These are phyloP conservation scores for Tethea ocularis DNA, from an alignment of 2,888 invertebrate species.

Conservation along the genomic window DNA sequence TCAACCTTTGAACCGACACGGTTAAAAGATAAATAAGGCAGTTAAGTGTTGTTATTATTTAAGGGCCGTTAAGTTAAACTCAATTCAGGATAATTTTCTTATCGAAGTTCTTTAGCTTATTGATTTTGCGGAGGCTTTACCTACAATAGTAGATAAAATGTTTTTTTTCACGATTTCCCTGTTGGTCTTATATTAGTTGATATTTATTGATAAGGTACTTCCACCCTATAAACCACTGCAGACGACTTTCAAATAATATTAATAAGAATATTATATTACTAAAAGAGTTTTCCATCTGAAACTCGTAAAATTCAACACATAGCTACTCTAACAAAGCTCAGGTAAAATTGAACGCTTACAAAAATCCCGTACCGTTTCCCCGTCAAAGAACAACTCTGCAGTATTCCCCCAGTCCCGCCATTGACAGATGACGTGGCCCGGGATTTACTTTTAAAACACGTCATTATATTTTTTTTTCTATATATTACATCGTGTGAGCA, in stretches of 20 bases:
- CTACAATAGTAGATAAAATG: no score
- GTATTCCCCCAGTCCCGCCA: slow-evolving; percentile 42
- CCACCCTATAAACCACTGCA: no score
- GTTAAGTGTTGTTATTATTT: neutral
- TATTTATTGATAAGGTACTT: no score
- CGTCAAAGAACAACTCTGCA: slow-evolving; percentile 10
- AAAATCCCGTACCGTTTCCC: slow-evolving; percentile 3
- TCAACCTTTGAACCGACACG: neutral
- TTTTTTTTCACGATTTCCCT: no score
- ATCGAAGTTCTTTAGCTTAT: neutral
- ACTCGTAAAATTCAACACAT: neutral
- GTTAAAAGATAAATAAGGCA: neutral
- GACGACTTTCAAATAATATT: no score
- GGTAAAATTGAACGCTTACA: slow-evolving; percentile 5
- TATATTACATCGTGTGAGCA: slow-evolving; percentile 75
- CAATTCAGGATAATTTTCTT: neutral
- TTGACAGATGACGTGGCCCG: slow-evolving; percentile 57
- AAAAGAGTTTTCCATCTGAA: neutral
- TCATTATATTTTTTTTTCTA: slow-evolving; percentile 72
- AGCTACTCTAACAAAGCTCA: neutral
- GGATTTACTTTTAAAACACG: slow-evolving; percentile 78
- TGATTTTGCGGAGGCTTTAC: neutral
- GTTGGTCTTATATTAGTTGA: no score
- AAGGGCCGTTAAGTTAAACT: neutral
- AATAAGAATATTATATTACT: neutral